These are phyloP conservation scores for Protonibea diacanthus DNA, from an alignment of 2,797 vertebrate species.

Conservation along the genomic window DNA sequence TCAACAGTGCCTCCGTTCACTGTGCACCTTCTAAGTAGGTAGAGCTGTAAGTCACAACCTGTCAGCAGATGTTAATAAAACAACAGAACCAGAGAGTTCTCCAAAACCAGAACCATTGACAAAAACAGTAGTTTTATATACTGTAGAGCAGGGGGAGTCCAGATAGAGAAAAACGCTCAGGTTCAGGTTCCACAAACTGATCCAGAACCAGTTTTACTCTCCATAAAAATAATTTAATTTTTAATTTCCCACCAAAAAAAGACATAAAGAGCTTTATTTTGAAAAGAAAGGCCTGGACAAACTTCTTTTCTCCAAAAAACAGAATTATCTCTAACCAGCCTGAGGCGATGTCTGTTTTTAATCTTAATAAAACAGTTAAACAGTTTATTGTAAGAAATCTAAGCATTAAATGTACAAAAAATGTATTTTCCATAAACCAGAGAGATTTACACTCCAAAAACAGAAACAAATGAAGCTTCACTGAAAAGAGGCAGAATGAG, in stretches of 20 bases:
- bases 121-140: too few relatives aligned
- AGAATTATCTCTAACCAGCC: neutral
- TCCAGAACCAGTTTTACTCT: neutral
- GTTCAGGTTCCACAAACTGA: neutral
- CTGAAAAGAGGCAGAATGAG: neutral
- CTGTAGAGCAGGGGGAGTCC: too few relatives aligned
- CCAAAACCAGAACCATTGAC: neutral
- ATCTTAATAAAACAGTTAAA: too few relatives aligned
- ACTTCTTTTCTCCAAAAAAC: neutral
- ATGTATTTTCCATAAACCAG: neutral
- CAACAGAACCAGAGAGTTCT: too few relatives aligned
- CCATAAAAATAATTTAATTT: neutral
- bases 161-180: too few relatives aligned
- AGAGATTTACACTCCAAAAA: neutral
- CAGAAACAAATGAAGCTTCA: neutral
- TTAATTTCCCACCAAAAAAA: neutral
- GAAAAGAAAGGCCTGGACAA: too few relatives aligned
- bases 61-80: neutral
- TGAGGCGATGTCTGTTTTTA: neutral
- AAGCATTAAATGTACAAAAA: too few relatives aligned
- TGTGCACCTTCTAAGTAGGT: neutral
- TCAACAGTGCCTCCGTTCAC: neutral
- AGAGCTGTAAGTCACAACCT: neutral
- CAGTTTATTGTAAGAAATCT: too few relatives aligned
- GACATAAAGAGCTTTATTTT: neutral